phyloP scores from a whole-genome alignment of 2,113 vertebrate species.

The Nothobranchius kuhntae region DNA sequence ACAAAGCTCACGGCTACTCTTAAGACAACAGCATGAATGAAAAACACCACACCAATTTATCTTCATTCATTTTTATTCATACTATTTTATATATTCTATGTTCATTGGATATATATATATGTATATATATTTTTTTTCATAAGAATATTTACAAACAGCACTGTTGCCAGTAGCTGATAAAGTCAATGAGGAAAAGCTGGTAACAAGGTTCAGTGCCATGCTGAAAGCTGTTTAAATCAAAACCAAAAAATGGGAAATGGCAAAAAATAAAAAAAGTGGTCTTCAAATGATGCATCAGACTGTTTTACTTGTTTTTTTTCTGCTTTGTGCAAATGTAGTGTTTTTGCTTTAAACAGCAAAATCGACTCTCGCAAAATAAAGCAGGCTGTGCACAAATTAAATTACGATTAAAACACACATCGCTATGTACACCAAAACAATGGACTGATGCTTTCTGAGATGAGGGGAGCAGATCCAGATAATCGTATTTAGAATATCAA shows the following conservation, averaged over 20 bases:
- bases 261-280: background rate
- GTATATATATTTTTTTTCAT: conserved; percentile 53
- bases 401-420: conserved; percentile 17
- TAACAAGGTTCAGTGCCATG: conserved; percentile 63
- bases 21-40: background rate
- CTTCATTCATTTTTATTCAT: conserved; percentile 70
- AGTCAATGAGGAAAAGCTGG: conserved; percentile 51
- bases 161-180: conserved; percentile 61
- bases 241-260: conserved; percentile 8
- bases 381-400: conserved; percentile 30
- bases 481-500: conserved; percentile 42
- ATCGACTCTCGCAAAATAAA: conserved; percentile 24
- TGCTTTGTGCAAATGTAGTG: conserved; percentile 70
- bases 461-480: conserved; percentile 14
- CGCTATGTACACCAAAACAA: conserved; percentile 28
- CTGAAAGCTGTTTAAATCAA: conserved; percentile 39
- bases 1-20: background rate
- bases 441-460: conserved; percentile 25
- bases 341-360: conserved; percentile 19
- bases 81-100: conserved; percentile 69
- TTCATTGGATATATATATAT: conserved; percentile 66
- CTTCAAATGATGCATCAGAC: background rate
- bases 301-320: conserved; percentile 9
- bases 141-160: conserved; percentile 70
- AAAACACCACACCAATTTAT: conserved; percentile 11